Evolutionary conservation across 2,113 vertebrate genomes (phyloP).

Genomic region (Cavia porcellus): DNA sequence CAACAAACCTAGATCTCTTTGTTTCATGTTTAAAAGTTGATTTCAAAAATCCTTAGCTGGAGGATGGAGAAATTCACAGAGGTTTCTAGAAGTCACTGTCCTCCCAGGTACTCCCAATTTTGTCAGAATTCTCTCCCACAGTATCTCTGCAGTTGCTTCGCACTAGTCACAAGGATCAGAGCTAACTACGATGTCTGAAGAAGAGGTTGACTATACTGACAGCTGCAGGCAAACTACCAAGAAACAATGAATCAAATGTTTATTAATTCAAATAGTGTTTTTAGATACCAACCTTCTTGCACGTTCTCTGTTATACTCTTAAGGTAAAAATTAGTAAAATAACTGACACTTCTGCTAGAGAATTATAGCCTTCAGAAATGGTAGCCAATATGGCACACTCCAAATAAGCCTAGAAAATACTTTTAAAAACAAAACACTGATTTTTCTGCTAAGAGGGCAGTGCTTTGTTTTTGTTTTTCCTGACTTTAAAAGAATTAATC

Average conservation of each 20-base stretch:
- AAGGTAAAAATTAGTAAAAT: slow-evolving; percentile 41
- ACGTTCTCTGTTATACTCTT: not conserved
- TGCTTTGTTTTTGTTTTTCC: slow-evolving; percentile 14
- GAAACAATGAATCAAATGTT: slow-evolving; percentile 6
- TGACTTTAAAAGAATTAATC: not conserved
- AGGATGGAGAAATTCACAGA: not conserved
- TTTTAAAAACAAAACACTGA: slow-evolving; percentile 6
- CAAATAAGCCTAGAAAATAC: not conserved
- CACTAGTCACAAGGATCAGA: not conserved
- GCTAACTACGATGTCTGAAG: slow-evolving; percentile 18
- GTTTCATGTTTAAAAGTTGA: not conserved
- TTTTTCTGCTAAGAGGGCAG: not conserved
- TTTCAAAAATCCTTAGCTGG: not conserved
- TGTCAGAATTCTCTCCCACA: not conserved
- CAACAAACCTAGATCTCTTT: not conserved
- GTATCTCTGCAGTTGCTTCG: not conserved
- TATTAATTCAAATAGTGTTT: slow-evolving; percentile 42
- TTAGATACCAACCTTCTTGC: not conserved
- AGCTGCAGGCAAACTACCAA: slow-evolving; percentile 53
- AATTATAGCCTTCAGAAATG: not conserved
- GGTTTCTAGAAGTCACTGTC: not conserved
- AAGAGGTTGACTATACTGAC: not conserved
- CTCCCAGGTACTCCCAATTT: not conserved
- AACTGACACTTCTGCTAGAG: not conserved
- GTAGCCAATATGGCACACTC: not conserved